Evolutionary conservation across 1,140 invertebrate genomes (phyloP).

Genomic region (Pachyrhynchus sulphureomaculatus): DNA sequence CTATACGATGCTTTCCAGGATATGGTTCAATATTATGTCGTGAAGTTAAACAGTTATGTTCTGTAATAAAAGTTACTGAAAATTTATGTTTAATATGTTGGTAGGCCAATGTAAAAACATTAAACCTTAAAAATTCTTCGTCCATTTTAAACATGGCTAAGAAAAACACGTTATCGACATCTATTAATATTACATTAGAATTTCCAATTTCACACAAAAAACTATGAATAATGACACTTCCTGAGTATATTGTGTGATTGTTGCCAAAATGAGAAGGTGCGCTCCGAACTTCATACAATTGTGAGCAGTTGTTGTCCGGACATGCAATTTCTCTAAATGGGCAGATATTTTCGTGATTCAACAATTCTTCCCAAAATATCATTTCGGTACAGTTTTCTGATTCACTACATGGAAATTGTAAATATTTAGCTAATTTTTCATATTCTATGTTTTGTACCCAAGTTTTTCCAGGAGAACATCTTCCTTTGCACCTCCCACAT

Average conservation of each 20-base stretch:
- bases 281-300: not conserved
- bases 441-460: not conserved
- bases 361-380: not conserved
- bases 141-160: too few relatives aligned
- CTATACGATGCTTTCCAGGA: too few relatives aligned
- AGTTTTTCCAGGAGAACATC: not conserved
- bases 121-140: too few relatives aligned
- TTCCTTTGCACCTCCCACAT: slow-evolving; percentile 4
- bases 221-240: too few relatives aligned
- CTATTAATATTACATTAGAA: too few relatives aligned
- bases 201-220: too few relatives aligned
- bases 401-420: slow-evolving; percentile 1
- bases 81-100: too few relatives aligned
- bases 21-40: too few relatives aligned
- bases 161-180: too few relatives aligned
- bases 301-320: not conserved
- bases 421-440: not conserved
- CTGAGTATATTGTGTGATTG: not conserved
- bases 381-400: not conserved
- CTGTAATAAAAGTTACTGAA: too few relatives aligned
- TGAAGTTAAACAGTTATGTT: too few relatives aligned
- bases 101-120: too few relatives aligned
- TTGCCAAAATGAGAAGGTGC: not conserved
- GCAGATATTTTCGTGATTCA: not conserved
- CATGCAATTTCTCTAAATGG: not conserved